phyloP scores from a whole-genome alignment of 2,888 invertebrate genomes.

The Dendrolimus houi region DNA sequence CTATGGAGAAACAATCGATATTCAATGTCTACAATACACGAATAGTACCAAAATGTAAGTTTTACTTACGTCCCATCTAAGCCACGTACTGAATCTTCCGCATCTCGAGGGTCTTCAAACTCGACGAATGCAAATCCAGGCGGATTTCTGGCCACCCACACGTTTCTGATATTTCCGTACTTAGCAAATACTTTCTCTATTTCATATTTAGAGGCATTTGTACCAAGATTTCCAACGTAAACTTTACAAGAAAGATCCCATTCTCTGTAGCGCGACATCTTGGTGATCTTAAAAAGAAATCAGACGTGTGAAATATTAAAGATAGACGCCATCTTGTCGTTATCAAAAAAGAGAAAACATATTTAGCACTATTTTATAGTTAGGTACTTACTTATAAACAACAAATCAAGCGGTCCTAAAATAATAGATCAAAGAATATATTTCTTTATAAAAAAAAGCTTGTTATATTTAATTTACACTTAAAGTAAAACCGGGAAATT shows the following conservation, averaged over 20 bases:
- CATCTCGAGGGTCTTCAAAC: constrained; percentile 91
- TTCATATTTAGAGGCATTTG: constrained; percentile 93
- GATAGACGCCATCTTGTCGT: constrained; percentile 33
- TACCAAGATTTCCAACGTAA: constrained; percentile 94
- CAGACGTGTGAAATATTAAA: neutral
- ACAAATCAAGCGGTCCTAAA: neutral
- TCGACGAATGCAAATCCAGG: constrained; percentile 95
- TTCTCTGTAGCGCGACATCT: constrained; percentile 84
- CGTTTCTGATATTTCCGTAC: constrained; percentile 92
- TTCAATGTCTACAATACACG: too few species aligned
- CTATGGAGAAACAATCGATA: constrained; percentile 8
- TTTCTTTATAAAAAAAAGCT: too few species aligned
- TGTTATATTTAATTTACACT: too few species aligned
- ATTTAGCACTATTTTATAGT: too few species aligned
- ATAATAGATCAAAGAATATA: neutral
- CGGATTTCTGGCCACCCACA: constrained; percentile 96
- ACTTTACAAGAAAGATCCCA: constrained; percentile 94
- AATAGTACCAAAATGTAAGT: neutral
- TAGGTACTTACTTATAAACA: neutral
- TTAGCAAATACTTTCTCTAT: constrained; percentile 91
- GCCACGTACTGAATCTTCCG: constrained; percentile 89
- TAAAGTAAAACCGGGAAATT: too few species aligned
- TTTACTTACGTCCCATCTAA: constrained; percentile 82
- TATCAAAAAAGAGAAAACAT: neutral
- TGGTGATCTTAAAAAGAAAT: constrained; percentile 17